These are phyloP conservation scores for Oreonectes daqikongensis DNA, from an alignment of 2,797 vertebrate species.

Conservation along the genomic window DNA sequence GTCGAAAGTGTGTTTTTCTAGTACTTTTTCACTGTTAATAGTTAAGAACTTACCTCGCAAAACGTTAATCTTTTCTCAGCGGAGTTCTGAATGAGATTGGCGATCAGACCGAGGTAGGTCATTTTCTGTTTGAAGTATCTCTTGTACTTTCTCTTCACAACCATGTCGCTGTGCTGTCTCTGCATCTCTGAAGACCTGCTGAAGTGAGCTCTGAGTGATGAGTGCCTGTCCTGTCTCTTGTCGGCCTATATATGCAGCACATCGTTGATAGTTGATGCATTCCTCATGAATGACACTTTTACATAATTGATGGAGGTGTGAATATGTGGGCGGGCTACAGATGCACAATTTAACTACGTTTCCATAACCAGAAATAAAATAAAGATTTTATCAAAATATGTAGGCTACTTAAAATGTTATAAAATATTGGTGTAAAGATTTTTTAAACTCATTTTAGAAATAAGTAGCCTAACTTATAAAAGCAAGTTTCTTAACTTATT, in stretches of 20 bases:
- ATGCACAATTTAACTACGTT: neutral
- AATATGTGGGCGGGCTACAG: conserved; percentile 1
- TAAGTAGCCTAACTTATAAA: no score
- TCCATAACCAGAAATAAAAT: neutral
- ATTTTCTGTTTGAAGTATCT: conserved; percentile 35
- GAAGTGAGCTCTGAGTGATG: neutral
- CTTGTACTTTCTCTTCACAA: conserved; percentile 27
- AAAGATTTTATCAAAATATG: no score
- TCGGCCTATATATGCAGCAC: conserved; percentile 10
- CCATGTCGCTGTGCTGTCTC: neutral
- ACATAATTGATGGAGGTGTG: conserved; percentile 24
- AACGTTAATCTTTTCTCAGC: conserved; percentile 28
- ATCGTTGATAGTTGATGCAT: neutral
- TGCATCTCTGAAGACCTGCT: conserved; percentile 7
- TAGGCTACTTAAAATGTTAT: no score
- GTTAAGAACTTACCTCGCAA: conserved; percentile 1
- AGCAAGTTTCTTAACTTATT: no score
- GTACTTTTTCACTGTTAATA: neutral
- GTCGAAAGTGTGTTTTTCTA: no score
- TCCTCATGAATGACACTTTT: conserved; percentile 19
- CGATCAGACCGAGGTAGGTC: conserved; percentile 41
- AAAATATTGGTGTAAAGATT: no score
- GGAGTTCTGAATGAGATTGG: neutral
- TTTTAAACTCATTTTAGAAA: no score
- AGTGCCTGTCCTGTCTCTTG: neutral